Base-by-base conservation (phyloP, 2,113 vertebrate species). In the Catagonus wagneri region DNA sequence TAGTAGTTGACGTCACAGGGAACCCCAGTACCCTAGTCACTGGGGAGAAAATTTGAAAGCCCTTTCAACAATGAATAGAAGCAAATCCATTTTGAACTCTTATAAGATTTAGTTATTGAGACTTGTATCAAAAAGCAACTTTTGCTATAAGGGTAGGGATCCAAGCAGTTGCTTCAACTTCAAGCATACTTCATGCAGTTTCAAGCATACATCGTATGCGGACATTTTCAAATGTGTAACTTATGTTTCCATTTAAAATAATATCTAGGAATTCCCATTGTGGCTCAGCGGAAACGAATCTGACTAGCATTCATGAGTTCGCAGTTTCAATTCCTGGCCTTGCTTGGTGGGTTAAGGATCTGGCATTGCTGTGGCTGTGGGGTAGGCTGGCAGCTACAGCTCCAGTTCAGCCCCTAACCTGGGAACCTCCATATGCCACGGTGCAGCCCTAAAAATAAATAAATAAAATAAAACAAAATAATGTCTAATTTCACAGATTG, bases 181-280 rank as follows among this genome's bases (percentile, higher is more conserved):
- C 29, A 74, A 84, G 50, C 52, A 50, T 10, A 34, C 4, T 32
- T 60, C 44, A 44, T 44, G 44, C 44, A 44, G 8, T 8, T 44
- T 44, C 44, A 44, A 44, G 44, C 44, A 44, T 44, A 52, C 6
- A 12, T 34, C 13, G 61, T n/a, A 4, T 6, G 16, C 11, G 0
- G 56, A 6, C 56, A 1, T 66, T 96, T 85, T 80, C 78, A 96
- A 78, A 58, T 76, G 25, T 68, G 14, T 71, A 36, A 54, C 52
- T 63, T 87, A 32, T 34, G 72, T 81, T 92, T 91, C 54, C 75
- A n/a, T 79, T 32, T 88, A 56, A 68, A 75, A 69, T 71, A 63
- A n/a, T 65, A 81, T 69, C 34, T 66, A 36, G 44, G 44, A 44
- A 8, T 44, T 44, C 44, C 44, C 44, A 8, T 44, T 44, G 44